Evolutionary conservation across 1,140 invertebrate species (phyloP).

Genomic region (Lordiphosa stackelbergi): DNA sequence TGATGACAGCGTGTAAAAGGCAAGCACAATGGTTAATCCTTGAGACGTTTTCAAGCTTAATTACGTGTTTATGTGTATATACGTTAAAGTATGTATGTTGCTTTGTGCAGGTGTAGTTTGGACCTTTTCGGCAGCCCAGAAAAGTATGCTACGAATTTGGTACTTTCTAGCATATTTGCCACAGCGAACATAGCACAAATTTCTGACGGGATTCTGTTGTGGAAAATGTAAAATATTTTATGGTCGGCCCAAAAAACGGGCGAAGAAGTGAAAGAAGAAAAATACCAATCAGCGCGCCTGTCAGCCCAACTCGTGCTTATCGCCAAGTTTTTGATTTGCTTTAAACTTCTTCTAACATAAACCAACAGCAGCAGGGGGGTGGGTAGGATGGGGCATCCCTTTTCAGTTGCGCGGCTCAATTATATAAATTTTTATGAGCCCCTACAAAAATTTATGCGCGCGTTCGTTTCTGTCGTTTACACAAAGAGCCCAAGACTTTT

Average conservation of each 20-base stretch:
- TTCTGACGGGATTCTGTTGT: constrained; percentile 44
- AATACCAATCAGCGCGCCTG: constrained; percentile 71
- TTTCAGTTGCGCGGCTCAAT: constrained; percentile 58
- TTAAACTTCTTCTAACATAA: constrained; percentile 54
- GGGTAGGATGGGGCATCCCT: constrained; percentile 19
- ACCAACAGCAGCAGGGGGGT: constrained; percentile 22
- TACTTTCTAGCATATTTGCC: constrained; percentile 36
- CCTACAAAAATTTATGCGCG: constrained; percentile 61
- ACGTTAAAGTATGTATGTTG: constrained; percentile 6
- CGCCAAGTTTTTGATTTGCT: constrained; percentile 72
- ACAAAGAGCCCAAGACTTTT: constrained; percentile 33
- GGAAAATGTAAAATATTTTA: constrained; percentile 70
- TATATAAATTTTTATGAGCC: constrained; percentile 68
- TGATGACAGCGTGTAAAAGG: constrained; percentile 55
- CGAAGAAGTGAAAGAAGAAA: constrained; percentile 19
- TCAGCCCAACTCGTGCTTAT: constrained; percentile 72
- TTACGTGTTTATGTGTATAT: constrained; percentile 57
- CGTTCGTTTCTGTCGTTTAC: constrained; percentile 62
- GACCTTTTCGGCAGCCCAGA: background rate
- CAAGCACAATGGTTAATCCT: constrained; percentile 63
- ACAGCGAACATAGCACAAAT: constrained; percentile 45
- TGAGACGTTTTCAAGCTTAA: constrained; percentile 65
- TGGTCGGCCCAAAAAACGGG: constrained; percentile 35
- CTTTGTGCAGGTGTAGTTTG: constrained; percentile 21
- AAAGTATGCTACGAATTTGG: constrained; percentile 57